Evolutionary conservation across 1,140 invertebrate genomes (phyloP).

Genomic region (Scaptomyza montana): DNA sequence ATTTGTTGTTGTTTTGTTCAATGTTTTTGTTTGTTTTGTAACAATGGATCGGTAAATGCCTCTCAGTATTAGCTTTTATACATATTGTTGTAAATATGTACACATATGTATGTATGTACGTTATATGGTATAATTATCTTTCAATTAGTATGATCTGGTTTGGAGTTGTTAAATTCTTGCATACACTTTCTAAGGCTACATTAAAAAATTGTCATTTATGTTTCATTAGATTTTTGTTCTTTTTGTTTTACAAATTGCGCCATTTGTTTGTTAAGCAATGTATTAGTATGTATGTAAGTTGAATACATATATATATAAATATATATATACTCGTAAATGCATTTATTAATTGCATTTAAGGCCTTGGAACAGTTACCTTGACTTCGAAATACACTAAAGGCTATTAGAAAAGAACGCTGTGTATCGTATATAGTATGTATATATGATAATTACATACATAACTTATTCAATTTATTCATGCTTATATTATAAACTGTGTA

Average conservation of each 20-base stretch:
- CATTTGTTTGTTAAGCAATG: constrained; percentile 15
- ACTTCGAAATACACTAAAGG: constrained; percentile 20
- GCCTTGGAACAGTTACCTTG: constrained; percentile 52
- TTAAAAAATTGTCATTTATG: constrained; percentile 60
- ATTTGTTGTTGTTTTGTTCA: constrained; percentile 6
- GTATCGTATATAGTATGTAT: constrained; percentile 1
- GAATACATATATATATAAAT: constrained; percentile 14
- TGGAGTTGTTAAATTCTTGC: constrained; percentile 48
- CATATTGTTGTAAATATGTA: constrained; percentile 41
- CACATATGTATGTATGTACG: constrained; percentile 23
- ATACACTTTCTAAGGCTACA: constrained; percentile 63
- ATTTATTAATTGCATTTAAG: constrained; percentile 53
- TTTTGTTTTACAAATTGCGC: constrained; percentile 21
- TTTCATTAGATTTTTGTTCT: constrained; percentile 8
- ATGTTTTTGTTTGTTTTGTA: neutral
- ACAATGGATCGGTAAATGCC: constrained; percentile 47
- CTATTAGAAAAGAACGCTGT: constrained; percentile 26
- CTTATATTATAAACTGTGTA: constrained; percentile 1
- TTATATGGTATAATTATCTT: constrained; percentile 5
- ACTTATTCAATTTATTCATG: constrained; percentile 16
- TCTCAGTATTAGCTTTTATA: constrained; percentile 25
- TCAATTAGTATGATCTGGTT: constrained; percentile 10
- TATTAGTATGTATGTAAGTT: constrained; percentile 35
- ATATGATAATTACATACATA: constrained; percentile 21
- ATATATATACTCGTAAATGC: constrained; percentile 43